Conservation (phyloP, 2,888 invertebrate genomes). For the Tanypteryx hageni region DNA sequence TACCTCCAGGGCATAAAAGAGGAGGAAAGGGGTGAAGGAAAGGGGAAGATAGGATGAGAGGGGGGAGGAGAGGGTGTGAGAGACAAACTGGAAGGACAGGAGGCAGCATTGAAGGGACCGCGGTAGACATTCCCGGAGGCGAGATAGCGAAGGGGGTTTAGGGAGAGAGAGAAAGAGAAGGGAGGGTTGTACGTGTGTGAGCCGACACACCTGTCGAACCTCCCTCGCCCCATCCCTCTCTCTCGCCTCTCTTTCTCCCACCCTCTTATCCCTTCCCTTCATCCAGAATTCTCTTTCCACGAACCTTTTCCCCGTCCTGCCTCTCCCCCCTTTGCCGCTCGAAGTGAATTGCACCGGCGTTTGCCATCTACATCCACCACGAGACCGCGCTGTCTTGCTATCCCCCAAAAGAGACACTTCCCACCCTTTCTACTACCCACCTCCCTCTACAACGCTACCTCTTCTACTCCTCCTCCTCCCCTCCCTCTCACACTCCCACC, state of each 20-base stretch:
- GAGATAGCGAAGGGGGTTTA: no score
- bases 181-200: conserved; percentile 54
- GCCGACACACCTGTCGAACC: conserved; percentile 64
- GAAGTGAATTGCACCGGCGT: background rate
- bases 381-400: background rate
- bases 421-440: no score
- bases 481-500: background rate
- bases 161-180: background rate
- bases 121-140: no score
- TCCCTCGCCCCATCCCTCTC: conserved; percentile 2
- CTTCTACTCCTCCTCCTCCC: background rate
- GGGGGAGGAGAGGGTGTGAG: background rate
- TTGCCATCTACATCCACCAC: conserved; percentile 29
- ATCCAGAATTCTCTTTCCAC: background rate
- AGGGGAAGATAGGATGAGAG: background rate
- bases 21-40: background rate
- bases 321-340: background rate
- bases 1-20: no score
- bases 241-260: background rate
- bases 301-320: background rate
- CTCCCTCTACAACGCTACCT: background rate
- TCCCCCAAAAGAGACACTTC: background rate
- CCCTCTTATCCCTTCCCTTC: background rate
- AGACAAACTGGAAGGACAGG: background rate
- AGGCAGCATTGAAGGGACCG: no score